Conservation (phyloP, 2,113 vertebrate genomes). For the Archocentrus centrarchus region DNA sequence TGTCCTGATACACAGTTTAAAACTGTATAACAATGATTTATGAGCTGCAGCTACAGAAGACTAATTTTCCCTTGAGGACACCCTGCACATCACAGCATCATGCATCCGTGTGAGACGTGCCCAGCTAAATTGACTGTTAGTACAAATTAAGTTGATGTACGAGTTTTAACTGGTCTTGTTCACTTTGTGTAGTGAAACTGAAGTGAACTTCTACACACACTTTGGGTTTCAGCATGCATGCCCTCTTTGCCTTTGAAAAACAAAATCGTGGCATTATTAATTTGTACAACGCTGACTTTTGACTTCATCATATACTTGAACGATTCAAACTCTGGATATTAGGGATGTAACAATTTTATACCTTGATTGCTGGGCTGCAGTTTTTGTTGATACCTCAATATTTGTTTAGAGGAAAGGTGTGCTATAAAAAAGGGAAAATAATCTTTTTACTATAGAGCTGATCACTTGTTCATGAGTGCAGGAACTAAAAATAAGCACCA, state of each 20-base stretch:
- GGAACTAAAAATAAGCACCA: neutral
- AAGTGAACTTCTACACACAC: neutral
- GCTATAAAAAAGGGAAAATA: neutral
- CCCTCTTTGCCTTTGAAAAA: conserved; percentile 1
- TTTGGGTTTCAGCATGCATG: neutral
- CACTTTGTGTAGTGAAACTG: neutral
- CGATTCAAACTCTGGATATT: neutral
- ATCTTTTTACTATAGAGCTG: neutral
- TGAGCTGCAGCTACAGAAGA: neutral
- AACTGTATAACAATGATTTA: neutral
- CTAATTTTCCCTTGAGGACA: neutral
- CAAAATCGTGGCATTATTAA: neutral
- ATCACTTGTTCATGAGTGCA: neutral
- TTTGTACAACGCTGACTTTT: neutral
- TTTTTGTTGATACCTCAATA: neutral
- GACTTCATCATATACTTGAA: neutral
- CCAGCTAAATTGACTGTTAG: neutral
- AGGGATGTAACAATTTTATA: neutral
- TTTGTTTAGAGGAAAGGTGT: neutral
- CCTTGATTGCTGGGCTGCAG: neutral
- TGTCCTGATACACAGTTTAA: neutral
- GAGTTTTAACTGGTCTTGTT: neutral
- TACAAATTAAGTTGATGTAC: neutral
- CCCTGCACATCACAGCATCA: neutral
- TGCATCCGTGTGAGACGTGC: neutral